Base-by-base conservation (phyloP, 2,113 vertebrate genomes). In the Cebidichthys violaceus region DNA sequence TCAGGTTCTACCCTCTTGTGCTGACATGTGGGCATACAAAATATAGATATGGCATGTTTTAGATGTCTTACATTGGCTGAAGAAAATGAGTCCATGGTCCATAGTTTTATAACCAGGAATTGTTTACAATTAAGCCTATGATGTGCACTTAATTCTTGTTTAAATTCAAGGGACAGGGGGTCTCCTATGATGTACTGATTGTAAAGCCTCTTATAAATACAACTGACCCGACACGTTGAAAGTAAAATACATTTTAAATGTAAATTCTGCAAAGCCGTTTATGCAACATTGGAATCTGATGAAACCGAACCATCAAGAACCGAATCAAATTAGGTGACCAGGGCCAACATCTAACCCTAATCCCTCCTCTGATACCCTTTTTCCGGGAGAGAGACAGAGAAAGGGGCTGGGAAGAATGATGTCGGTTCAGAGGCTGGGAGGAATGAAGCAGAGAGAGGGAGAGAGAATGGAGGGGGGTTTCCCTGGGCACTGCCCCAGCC, bases 401-500 rank as follows among this genome's bases (percentile, higher is more conserved):
- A 69, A 77, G 54, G 33, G 70, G 10, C 9, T 31, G 54, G 15
- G 47, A 62, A 70, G 75, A 86, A 77, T 75, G 75, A 75, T 50
- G 73, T 83, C 69, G 37, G 75, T 39, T 67, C 70, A 77, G 72
- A 70, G 71, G 60, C 10, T 9, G 33, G 45, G 68, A 67, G 65
- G 39, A 83, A 72, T 67, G 60, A 66, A 78, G 52, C 11, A 75
- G 29, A 83, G 76, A 39, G 75, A 11, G 9, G 64, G 45, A 72
- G 76, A 59, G 37, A 45, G 27, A 20, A 9, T 24, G 41, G 41
- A 54, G 74, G 90, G 87, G 91, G 90, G 77, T 88, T 90, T 91
- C 89, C 90, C 90, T 88, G 79, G 75, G 70, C 89, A 64, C 89
- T 84, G 88, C 85, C 85, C 74, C 88, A n/a, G 83, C 79, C 79